Conservation (phyloP, 2,888 invertebrate species). For the Orchesellides sinensis region DNA sequence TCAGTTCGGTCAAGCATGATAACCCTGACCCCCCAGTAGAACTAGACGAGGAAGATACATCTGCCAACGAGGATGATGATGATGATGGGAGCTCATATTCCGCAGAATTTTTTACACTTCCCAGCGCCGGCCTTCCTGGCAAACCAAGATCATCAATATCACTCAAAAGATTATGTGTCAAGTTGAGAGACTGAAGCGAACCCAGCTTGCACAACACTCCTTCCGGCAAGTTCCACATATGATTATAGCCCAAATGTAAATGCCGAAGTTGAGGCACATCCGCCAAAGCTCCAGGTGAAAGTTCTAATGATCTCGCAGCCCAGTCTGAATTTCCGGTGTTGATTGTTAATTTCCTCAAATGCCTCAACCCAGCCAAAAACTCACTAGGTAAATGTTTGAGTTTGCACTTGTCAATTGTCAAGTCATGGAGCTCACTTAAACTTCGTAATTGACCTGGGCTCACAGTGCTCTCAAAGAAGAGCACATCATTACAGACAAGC, state of each 20-base stretch:
- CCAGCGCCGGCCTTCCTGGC: slow-evolving; percentile 76
- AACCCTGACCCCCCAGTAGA: slow-evolving; percentile 5
- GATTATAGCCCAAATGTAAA: slow-evolving; percentile 89
- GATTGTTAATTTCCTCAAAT: slow-evolving; percentile 83
- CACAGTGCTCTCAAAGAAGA: slow-evolving; percentile 75
- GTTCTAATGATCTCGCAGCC: slow-evolving; percentile 87
- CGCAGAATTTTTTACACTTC: slow-evolving; percentile 31
- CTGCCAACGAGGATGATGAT: slow-evolving; percentile 27
- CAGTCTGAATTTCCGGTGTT: slow-evolving; percentile 88
- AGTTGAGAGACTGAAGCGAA: slow-evolving; percentile 83
- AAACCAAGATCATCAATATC: slow-evolving; percentile 87
- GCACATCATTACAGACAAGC: slow-evolving; percentile 75
- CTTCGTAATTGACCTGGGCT: slow-evolving; percentile 67
- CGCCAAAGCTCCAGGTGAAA: slow-evolving; percentile 85
- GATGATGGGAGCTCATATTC: slow-evolving; percentile 18
- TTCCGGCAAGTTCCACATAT: slow-evolving; percentile 88
- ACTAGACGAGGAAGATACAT: not conserved
- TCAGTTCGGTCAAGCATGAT: slow-evolving; percentile 75
- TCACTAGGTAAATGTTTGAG: slow-evolving; percentile 85
- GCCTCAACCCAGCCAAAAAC: slow-evolving; percentile 83
- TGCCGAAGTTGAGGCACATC: slow-evolving; percentile 88
- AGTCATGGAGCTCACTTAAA: slow-evolving; percentile 79
- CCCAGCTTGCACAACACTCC: slow-evolving; percentile 83
- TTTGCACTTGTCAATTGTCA: slow-evolving; percentile 87
- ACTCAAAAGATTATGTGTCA: slow-evolving; percentile 87